A percentile compares a stretch with the other conserved stretches of the same genome.
These are phyloP conservation scores for Cassiopea xamachana DNA, from an alignment of 30 jellyfish, hydroid and myxozoan species.

Conservation along the genomic window DNA sequence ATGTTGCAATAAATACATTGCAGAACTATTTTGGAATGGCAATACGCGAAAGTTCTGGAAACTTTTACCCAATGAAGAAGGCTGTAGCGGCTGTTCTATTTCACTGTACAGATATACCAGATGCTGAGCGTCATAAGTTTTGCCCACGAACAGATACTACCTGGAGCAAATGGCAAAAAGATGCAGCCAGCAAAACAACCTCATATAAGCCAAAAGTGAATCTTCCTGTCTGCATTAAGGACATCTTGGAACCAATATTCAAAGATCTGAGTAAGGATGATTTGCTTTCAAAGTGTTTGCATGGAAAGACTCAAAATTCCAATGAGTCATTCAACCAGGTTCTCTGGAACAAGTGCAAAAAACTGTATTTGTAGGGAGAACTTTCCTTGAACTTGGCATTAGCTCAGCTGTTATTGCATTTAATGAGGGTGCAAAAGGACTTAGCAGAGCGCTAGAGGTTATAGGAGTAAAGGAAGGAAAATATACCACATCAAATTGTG, in stretches of 20 bases:
- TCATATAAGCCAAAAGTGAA: slow-evolving; percentile 51
- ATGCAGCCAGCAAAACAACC: slow-evolving; percentile 31
- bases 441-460: slow-evolving; percentile 10
- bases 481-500: not conserved
- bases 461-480: slow-evolving; percentile 43
- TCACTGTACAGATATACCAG: slow-evolving; percentile 62
- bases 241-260: slow-evolving; percentile 41
- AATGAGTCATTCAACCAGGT: slow-evolving; percentile 55
- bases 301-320: slow-evolving; percentile 68
- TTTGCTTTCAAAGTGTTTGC: slow-evolving; percentile 53
- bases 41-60: slow-evolving; percentile 61
- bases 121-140: slow-evolving; percentile 63
- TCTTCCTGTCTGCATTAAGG: slow-evolving; percentile 53
- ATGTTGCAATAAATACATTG: slow-evolving; percentile 71
- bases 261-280: slow-evolving; percentile 37
- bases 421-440: slow-evolving; percentile 56
- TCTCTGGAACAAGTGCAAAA: slow-evolving; percentile 43
- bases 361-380: slow-evolving; percentile 30
- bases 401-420: slow-evolving; percentile 60
- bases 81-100: slow-evolving; percentile 67
- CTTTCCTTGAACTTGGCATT: slow-evolving; percentile 40
- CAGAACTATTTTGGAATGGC: slow-evolving; percentile 85
- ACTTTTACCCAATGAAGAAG: slow-evolving; percentile 69
- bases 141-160: slow-evolving; percentile 55
- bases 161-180: slow-evolving; percentile 74